Evolutionary conservation across 2,888 invertebrate species (phyloP).

Genomic region (Megastigmus dorsalis): DNA sequence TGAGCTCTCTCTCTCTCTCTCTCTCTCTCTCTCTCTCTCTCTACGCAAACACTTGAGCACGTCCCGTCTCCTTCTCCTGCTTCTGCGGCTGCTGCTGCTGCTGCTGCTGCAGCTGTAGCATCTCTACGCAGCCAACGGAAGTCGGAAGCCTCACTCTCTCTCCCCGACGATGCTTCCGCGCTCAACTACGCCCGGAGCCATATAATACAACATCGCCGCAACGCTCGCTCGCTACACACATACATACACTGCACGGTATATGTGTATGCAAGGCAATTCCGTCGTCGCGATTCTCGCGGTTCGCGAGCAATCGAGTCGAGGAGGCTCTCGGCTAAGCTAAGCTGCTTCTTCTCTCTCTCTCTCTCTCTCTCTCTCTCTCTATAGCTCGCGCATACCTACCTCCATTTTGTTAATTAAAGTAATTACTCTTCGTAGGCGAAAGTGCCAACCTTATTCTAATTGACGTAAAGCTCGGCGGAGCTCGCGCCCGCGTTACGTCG

Average conservation of each 20-base stretch:
- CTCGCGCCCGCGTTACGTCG: conserved; percentile 49
- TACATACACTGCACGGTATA: not conserved
- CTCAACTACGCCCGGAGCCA: not conserved
- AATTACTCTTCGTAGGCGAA: conserved; percentile 76
- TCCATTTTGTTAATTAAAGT: conserved; percentile 77
- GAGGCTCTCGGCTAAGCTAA: conserved; percentile 68
- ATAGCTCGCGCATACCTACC: conserved; percentile 66
- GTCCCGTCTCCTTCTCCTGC: conserved; percentile 4
- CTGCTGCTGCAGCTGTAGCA: not conserved
- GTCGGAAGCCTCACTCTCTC: not conserved
- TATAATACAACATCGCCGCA: conserved; percentile 21
- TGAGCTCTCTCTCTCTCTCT: too few species aligned
- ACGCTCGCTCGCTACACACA: not conserved
- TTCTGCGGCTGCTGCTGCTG: not conserved
- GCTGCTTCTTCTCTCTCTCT: conserved; percentile 33
- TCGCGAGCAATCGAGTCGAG: conserved; percentile 74
- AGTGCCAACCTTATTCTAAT: conserved; percentile 77
- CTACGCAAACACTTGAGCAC: conserved; percentile 48
- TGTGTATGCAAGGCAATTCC: conserved; percentile 38
- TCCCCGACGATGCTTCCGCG: not conserved
- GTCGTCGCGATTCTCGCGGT: conserved; percentile 70
- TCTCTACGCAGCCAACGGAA: not conserved
- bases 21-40: too few species aligned
- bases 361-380: not conserved
- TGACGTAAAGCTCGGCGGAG: conserved; percentile 74